phyloP scores from a whole-genome alignment of 1,140 invertebrate species.

The Drosophila equinoxialis region DNA sequence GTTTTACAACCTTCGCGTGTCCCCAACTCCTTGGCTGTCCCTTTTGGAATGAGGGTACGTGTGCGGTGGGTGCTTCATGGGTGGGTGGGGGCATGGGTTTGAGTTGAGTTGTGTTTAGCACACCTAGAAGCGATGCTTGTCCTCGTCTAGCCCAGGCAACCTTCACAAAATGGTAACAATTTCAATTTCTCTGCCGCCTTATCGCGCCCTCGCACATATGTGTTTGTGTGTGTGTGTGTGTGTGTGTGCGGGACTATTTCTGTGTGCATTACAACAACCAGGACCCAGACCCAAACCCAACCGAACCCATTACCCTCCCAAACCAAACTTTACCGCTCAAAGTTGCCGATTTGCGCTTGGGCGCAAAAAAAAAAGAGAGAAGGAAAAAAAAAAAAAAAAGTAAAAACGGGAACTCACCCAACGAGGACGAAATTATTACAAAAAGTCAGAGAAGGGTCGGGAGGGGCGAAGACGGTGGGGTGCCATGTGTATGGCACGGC shows the following conservation, averaged over 20 bases:
- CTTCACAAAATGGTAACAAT: slow-evolving; percentile 77
- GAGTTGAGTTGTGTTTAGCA: slow-evolving; percentile 39
- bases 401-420: slow-evolving; percentile 14
- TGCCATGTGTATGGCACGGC: slow-evolving; percentile 47
- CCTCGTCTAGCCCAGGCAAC: slow-evolving; percentile 72
- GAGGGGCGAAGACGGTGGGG: neutral
- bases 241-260: no score
- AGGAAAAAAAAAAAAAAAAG: slow-evolving; percentile 14
- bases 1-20: slow-evolving; percentile 76
- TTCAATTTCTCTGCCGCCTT: slow-evolving; percentile 79
- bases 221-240: slow-evolving; percentile 11
- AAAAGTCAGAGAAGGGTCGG: slow-evolving; percentile 33
- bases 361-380: slow-evolving; percentile 51
- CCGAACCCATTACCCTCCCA: slow-evolving; percentile 37
- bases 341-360: slow-evolving; percentile 75
- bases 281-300: slow-evolving; percentile 48
- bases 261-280: slow-evolving; percentile 3
- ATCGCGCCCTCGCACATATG: slow-evolving; percentile 78
- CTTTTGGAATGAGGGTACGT: slow-evolving; percentile 16
- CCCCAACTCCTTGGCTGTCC: slow-evolving; percentile 33
- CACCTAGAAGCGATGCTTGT: slow-evolving; percentile 51
- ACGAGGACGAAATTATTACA: slow-evolving; percentile 66
- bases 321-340: slow-evolving; percentile 66
- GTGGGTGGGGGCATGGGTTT: neutral
- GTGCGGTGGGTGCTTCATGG: neutral